These are phyloP conservation scores for Ceriagrion tenellum DNA, from an alignment of 2,888 invertebrate species.

Conservation along the genomic window DNA sequence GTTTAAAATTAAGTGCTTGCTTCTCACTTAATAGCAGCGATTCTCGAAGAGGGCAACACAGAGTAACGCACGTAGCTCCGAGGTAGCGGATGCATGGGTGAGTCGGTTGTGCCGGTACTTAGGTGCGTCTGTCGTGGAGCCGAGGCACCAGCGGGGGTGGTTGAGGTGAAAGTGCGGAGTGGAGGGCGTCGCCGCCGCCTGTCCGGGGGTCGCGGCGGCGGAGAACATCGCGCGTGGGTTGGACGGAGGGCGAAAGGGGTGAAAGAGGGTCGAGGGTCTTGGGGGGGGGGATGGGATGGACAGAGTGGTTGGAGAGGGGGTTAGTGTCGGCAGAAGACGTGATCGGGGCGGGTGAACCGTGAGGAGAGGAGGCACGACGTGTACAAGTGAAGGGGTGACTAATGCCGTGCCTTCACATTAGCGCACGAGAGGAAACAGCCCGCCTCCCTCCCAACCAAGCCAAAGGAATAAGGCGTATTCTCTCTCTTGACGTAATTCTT, in stretches of 20 bases:
- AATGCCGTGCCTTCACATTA: not conserved
- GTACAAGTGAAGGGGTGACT: constrained; percentile 2
- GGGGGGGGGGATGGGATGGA: constrained; percentile 74
- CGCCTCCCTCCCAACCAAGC: no score
- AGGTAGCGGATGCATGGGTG: no score
- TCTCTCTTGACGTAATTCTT: not conserved
- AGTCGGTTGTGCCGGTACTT: no score
- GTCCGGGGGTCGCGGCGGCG: not conserved
- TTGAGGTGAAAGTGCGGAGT: constrained; percentile 14
- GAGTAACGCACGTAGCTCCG: no score
- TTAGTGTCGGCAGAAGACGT: constrained; percentile 75
- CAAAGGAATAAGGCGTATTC: not conserved
- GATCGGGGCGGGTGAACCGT: constrained; percentile 71
- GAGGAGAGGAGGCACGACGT: constrained; percentile 29
- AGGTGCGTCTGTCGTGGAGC: no score
- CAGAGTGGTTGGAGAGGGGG: not conserved
- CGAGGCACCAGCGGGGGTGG: not conserved
- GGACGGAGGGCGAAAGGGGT: constrained; percentile 52
- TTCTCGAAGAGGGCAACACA: no score
- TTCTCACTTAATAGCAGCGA: no score
- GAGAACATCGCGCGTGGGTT: constrained; percentile 70
- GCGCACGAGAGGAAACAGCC: not conserved
- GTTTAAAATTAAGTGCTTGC: no score
- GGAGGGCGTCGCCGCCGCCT: not conserved
- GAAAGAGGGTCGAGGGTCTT: constrained; percentile 67